Conservation (phyloP, 1,140 invertebrate species). For the Lordiphosa mommai region DNA sequence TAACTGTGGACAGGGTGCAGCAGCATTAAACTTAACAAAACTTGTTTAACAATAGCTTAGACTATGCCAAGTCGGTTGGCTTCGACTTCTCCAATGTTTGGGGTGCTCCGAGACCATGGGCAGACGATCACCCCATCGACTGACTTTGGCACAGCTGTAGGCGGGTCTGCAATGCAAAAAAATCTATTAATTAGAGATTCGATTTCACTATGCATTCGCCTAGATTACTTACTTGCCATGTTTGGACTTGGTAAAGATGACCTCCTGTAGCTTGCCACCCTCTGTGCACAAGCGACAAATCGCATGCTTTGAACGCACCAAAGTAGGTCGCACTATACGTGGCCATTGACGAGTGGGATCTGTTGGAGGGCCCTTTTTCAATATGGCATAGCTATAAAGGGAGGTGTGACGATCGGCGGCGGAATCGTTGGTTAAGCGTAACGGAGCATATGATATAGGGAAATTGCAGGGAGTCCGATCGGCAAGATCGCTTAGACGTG, state of each 20-base stretch:
- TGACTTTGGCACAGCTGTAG: slow-evolving; percentile 85
- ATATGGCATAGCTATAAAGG: slow-evolving; percentile 87
- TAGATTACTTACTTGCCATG: slow-evolving; percentile 83
- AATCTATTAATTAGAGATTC: neutral
- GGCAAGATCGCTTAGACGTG: slow-evolving; percentile 80
- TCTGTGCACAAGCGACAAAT: slow-evolving; percentile 89
- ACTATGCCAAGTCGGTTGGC: slow-evolving; percentile 28
- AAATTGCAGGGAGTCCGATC: slow-evolving; percentile 90
- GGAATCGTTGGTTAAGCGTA: slow-evolving; percentile 80
- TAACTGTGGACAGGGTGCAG: slow-evolving; percentile 6
- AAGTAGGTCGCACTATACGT: slow-evolving; percentile 85
- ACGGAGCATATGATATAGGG: slow-evolving; percentile 82
- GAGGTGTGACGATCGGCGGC: slow-evolving; percentile 80
- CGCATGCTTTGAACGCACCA: slow-evolving; percentile 85
- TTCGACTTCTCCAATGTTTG: slow-evolving; percentile 9
- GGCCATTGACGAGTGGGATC: slow-evolving; percentile 85
- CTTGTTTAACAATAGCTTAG: slow-evolving; percentile 16
- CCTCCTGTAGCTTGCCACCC: slow-evolving; percentile 87
- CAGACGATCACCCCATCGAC: slow-evolving; percentile 87
- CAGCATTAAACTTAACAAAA: slow-evolving; percentile 20
- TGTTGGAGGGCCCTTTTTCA: slow-evolving; percentile 86
- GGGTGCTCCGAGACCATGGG: slow-evolving; percentile 81
- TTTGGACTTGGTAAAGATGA: slow-evolving; percentile 87
- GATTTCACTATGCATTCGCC: neutral
- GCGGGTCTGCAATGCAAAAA: slow-evolving; percentile 80